Conservation (phyloP, 92 coral and sea anemone species). For the Chrysogorgia sp. region DNA sequence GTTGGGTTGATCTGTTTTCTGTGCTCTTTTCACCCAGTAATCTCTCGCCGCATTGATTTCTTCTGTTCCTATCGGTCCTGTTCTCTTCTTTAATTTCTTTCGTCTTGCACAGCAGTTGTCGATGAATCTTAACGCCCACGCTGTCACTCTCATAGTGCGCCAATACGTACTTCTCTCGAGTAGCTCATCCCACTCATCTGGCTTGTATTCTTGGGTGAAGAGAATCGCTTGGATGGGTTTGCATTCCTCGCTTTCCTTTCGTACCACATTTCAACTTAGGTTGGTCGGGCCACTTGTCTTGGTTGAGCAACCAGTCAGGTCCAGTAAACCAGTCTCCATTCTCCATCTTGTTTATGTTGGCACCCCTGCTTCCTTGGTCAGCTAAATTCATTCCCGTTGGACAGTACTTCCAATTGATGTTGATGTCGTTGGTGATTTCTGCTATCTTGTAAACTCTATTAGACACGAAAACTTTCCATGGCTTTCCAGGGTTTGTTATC, state of each 20-base stretch:
- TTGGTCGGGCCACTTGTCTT: conserved; percentile 53
- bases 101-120: conserved; percentile 40
- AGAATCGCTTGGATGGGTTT: conserved; percentile 18
- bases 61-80: conserved; percentile 45
- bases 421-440: conserved; percentile 28
- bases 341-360: too few relatives aligned
- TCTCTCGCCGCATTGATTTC: conserved; percentile 47
- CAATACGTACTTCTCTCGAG: conserved; percentile 51
- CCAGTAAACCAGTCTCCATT: conserved; percentile 53
- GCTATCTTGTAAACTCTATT: conserved; percentile 56
- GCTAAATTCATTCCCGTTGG: too few relatives aligned
- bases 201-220: conserved; percentile 35
- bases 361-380: too few relatives aligned
- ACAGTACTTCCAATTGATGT: too few relatives aligned
- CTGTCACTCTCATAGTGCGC: conserved; percentile 51
- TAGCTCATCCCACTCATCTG: conserved; percentile 59
- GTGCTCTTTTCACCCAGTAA: conserved; percentile 43
- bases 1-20: conserved; percentile 15
- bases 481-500: conserved; percentile 47
- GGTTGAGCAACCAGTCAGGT: conserved; percentile 52
- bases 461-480: conserved; percentile 47
- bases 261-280: conserved; percentile 23
- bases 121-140: conserved; percentile 60
- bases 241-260: conserved; percentile 24
- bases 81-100: conserved; percentile 16